Evolutionary conservation across 2,888 invertebrate species (phyloP).

Genomic region (Argynnis bischoffii): DNA sequence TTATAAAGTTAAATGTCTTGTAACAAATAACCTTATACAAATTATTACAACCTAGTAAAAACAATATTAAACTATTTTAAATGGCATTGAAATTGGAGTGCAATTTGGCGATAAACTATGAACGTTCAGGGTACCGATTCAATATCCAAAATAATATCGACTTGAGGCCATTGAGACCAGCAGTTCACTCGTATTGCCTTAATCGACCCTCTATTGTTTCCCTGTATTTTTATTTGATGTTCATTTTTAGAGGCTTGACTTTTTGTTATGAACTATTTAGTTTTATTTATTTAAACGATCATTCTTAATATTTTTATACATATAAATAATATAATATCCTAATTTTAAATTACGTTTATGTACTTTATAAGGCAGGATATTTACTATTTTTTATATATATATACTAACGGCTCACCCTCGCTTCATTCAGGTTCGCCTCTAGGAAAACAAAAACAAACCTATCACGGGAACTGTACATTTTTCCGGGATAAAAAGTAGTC

Average conservation of each 20-base stretch:
- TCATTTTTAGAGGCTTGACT: slow-evolving; percentile 2
- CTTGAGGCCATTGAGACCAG: slow-evolving; percentile 20
- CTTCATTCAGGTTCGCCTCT: no score
- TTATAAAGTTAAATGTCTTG: no score
- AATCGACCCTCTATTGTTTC: slow-evolving; percentile 17
- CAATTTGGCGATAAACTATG: slow-evolving; percentile 9
- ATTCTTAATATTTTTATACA: no score
- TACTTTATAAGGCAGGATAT: no score
- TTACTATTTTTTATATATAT: no score
- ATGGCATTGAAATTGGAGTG: slow-evolving; percentile 7
- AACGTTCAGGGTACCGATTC: slow-evolving; percentile 8
- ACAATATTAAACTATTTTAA: background rate
- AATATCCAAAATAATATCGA: slow-evolving; percentile 21
- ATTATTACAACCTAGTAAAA: background rate
- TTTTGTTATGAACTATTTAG: background rate
- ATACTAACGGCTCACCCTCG: no score
- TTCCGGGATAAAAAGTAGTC: no score
- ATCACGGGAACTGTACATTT: no score
- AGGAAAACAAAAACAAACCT: no score
- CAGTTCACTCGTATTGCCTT: slow-evolving; percentile 20
- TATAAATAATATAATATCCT: background rate
- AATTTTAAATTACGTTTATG: no score
- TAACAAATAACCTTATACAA: background rate
- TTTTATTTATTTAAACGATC: background rate
- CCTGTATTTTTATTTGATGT: slow-evolving; percentile 8